A percentile compares a stretch with the other conserved stretches of the same genome.
Conservation (phyloP, 30 jellyfish, hydroid and myxozoan genomes). For the Hydra vulgaris region DNA sequence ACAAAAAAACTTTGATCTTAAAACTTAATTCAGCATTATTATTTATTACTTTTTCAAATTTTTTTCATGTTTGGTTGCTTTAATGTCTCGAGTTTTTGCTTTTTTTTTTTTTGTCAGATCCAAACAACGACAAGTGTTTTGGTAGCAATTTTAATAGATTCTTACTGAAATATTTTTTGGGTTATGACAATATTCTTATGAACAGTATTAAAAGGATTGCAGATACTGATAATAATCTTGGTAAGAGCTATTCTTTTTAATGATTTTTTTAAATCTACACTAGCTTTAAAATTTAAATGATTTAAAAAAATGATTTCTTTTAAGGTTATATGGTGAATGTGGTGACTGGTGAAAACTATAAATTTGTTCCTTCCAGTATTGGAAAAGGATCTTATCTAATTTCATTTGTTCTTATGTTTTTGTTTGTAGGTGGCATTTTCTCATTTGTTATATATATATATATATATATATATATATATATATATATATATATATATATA, state of each 20-base stretch:
- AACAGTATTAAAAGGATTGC: conserved; percentile 80
- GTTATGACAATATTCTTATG: conserved; percentile 88
- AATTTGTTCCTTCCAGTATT: conserved; percentile 73
- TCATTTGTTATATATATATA: neutral
- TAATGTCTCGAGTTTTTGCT: too few relatives aligned
- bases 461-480: neutral
- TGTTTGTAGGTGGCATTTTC: conserved; percentile 55
- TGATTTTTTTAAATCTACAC: neutral
- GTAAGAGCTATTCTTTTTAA: neutral
- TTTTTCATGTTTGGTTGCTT: too few relatives aligned
- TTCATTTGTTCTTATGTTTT: conserved; percentile 71
- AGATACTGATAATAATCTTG: conserved; percentile 67
- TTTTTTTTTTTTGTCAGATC: too few relatives aligned
- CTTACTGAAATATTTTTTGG: conserved; percentile 64
- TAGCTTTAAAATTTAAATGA: too few relatives aligned
- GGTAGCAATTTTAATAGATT: conserved; percentile 74
- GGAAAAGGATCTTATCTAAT: conserved; percentile 70
- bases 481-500: neutral
- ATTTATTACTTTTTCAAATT: too few relatives aligned
- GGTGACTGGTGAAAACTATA: conserved; percentile 76
- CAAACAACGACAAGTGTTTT: conserved; percentile 69
- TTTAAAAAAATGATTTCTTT: too few relatives aligned
- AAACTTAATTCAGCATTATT: too few relatives aligned
- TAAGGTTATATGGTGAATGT: conserved; percentile 82
- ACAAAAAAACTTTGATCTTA: too few relatives aligned